Evolutionary conservation across 2,888 invertebrate species (phyloP).

Genomic region (Arrhopalites spinosus): DNA sequence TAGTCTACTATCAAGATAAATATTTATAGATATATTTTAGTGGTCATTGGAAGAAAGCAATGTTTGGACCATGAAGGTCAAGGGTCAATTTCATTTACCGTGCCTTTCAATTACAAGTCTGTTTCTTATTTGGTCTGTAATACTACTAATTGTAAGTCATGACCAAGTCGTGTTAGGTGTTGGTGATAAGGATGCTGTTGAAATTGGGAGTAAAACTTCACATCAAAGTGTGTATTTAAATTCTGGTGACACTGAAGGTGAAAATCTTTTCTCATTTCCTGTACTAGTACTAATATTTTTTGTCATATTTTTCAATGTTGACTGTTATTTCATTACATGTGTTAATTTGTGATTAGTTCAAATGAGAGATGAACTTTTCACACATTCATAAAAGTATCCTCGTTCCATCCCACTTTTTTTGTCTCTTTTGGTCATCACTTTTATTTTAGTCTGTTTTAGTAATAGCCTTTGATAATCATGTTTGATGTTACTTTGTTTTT

Average conservation of each 20-base stretch:
- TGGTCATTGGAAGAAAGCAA: no score
- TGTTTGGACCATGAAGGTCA: no score
- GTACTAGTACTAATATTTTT: background rate
- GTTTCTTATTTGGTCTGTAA: background rate
- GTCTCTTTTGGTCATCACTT: no score
- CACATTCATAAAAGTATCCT: background rate
- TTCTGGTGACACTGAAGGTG: background rate
- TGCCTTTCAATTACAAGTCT: background rate
- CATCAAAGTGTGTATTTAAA: no score
- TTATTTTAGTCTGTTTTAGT: no score
- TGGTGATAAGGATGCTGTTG: background rate
- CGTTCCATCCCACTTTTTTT: no score
- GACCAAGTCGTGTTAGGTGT: background rate
- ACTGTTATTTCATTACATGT: no score
- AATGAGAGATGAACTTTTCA: background rate
- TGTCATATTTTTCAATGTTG: no score
- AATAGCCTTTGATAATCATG: no score
- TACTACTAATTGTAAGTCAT: background rate
- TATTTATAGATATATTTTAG: no score
- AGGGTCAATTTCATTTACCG: background rate
- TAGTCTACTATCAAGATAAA: no score
- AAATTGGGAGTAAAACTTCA: conserved; percentile 3
- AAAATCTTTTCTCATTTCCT: background rate
- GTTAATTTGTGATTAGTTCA: background rate
- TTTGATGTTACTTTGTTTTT: no score